A percentile compares a stretch with the other conserved stretches of the same genome.
Conservation (phyloP, 2,888 invertebrate genomes). For the Prosapia bicincta region DNA sequence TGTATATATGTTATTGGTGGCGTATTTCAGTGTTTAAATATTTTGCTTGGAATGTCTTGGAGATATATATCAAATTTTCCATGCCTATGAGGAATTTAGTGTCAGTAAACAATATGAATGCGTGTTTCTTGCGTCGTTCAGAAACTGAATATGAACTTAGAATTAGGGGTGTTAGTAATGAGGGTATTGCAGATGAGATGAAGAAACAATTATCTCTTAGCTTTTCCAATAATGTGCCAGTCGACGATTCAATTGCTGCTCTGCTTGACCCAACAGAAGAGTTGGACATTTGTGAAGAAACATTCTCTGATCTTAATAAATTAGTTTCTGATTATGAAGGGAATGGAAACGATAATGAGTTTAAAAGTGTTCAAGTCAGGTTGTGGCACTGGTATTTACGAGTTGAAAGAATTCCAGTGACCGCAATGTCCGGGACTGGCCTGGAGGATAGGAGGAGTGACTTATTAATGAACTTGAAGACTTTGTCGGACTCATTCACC, state of each 20-base stretch:
- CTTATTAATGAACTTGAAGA: too few relatives aligned
- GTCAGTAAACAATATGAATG: background rate
- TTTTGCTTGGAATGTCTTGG: too few relatives aligned
- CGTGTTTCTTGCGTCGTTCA: background rate
- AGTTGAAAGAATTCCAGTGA: background rate
- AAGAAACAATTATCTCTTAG: background rate
- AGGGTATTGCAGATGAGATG: background rate
- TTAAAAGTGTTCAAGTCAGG: background rate
- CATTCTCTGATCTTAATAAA: background rate
- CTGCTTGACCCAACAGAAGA: background rate
- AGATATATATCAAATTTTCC: too few relatives aligned
- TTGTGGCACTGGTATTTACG: background rate
- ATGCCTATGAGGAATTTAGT: too few relatives aligned
- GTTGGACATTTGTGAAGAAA: background rate
- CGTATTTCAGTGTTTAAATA: too few relatives aligned
- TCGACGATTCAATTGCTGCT: background rate
- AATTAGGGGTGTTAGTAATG: background rate
- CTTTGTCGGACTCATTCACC: too few relatives aligned
- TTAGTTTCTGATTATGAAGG: conserved; percentile 3
- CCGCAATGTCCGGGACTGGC: too few relatives aligned
- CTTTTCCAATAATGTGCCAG: background rate
- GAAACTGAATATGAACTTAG: background rate
- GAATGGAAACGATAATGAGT: background rate
- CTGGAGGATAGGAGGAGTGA: too few relatives aligned
- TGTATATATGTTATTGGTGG: too few relatives aligned